phyloP scores from a whole-genome alignment of 2,113 vertebrate genomes.

The Pseudonaja textilis region DNA sequence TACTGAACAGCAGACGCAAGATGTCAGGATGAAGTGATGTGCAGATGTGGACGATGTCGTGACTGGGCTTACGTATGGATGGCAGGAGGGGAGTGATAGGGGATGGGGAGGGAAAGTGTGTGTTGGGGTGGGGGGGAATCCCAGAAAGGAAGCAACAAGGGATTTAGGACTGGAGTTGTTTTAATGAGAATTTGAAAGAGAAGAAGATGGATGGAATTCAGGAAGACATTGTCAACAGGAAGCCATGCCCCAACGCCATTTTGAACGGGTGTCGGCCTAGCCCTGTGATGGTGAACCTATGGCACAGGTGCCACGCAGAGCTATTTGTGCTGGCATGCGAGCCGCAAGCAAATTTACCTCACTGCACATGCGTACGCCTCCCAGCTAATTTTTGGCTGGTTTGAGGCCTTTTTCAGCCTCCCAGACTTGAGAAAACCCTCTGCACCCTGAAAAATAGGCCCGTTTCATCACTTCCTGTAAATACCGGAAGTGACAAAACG shows the following conservation, averaged over 20 bases:
- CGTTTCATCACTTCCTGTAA: too few relatives aligned
- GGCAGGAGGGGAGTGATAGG: neutral
- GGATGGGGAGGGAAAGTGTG: neutral
- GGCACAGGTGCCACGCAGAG: too few relatives aligned
- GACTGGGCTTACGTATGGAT: constrained; percentile 1
- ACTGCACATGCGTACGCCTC: too few relatives aligned
- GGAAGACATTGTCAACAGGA: neutral
- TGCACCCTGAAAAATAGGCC: too few relatives aligned
- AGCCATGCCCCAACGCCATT: neutral
- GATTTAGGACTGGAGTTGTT: neutral
- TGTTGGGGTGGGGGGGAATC: neutral
- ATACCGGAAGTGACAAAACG: too few relatives aligned
- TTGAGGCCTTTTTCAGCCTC: too few relatives aligned
- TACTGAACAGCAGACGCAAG: neutral
- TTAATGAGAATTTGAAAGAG: neutral
- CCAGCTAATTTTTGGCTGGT: too few relatives aligned
- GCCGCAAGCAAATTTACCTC: too few relatives aligned
- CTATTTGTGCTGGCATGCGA: too few relatives aligned
- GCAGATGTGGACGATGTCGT: constrained; percentile 6
- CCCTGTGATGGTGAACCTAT: too few relatives aligned
- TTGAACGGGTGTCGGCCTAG: neutral
- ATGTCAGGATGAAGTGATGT: constrained; percentile 1
- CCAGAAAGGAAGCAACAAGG: neutral
- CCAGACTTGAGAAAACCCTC: too few relatives aligned
- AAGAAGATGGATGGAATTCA: neutral